Conservation (phyloP, 1,140 invertebrate species). For the Cyclina sinensis region DNA sequence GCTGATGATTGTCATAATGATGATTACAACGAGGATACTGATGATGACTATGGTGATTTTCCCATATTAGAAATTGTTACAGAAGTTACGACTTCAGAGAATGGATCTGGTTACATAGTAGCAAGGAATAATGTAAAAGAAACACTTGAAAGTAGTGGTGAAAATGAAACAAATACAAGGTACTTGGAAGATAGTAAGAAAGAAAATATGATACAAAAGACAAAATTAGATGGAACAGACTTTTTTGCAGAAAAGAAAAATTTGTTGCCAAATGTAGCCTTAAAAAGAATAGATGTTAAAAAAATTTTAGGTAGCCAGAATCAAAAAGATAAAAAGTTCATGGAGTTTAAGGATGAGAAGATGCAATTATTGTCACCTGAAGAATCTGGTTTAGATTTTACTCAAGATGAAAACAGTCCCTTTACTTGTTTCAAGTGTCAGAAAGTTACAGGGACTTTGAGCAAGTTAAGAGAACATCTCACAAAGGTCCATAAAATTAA, state of each 20-base stretch:
- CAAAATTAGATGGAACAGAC: slow-evolving; percentile 29
- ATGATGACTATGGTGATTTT: slow-evolving; percentile 41
- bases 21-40: slow-evolving; percentile 33
- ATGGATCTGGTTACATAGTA: not conserved
- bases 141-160: not conserved
- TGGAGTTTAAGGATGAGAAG: slow-evolving; percentile 14
- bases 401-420: slow-evolving; percentile 26
- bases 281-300: not conserved
- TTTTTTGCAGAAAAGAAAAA: not conserved
- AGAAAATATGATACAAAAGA: not conserved
- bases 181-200: not conserved
- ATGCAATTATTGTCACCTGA: not conserved
- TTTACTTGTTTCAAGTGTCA: slow-evolving; percentile 36
- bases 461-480: slow-evolving; percentile 18
- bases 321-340: not conserved
- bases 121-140: not conserved
- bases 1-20: not conserved
- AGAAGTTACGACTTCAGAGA: not conserved
- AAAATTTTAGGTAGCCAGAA: not conserved
- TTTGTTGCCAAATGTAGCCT: not conserved
- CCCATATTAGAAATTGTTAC: not conserved
- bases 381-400: slow-evolving; percentile 12
- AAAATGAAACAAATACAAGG: not conserved
- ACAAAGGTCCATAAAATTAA: slow-evolving; percentile 37
- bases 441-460: not conserved